Percentiles rank a stretch among this genome's conserved stretches.
phyloP scores from a whole-genome alignment of 2,113 vertebrate species.

The Cettia cetti region DNA sequence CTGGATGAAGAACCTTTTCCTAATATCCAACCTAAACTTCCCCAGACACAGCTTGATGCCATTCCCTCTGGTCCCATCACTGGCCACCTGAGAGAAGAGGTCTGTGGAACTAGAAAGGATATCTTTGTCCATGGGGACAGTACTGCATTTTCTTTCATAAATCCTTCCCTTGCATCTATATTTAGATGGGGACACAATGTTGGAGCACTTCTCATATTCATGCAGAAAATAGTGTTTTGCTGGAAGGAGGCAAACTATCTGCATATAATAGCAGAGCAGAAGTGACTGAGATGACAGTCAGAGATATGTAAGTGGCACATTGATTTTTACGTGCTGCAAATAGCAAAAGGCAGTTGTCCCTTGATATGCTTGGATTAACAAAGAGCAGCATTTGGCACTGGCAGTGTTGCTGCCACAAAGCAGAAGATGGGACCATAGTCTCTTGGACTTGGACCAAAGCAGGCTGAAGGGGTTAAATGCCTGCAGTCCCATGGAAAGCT shows the following conservation, averaged over 20 bases:
- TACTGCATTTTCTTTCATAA: neutral
- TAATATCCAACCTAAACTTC: neutral
- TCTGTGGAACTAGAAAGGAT: neutral
- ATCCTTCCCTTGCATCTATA: neutral
- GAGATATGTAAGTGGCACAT: neutral
- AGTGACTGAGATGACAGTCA: neutral
- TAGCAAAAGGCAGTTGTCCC: neutral
- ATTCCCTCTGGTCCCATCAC: neutral
- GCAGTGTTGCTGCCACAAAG: neutral
- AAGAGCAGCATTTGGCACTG: neutral
- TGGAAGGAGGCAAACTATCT: neutral
- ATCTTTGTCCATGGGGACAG: neutral
- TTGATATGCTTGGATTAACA: neutral
- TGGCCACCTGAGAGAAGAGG: neutral
- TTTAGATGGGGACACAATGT: neutral
- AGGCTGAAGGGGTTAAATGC: neutral
- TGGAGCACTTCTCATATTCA: neutral
- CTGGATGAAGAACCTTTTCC: neutral
- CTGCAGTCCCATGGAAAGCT: neutral
- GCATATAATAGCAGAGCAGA: neutral
- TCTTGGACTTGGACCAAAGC: neutral
- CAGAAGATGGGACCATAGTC: neutral
- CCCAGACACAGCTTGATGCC: neutral
- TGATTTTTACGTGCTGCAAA: neutral
- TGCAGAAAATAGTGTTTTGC: neutral